Base-by-base conservation (phyloP, 2,797 vertebrate species). In the Coregonus sp. region DNA sequence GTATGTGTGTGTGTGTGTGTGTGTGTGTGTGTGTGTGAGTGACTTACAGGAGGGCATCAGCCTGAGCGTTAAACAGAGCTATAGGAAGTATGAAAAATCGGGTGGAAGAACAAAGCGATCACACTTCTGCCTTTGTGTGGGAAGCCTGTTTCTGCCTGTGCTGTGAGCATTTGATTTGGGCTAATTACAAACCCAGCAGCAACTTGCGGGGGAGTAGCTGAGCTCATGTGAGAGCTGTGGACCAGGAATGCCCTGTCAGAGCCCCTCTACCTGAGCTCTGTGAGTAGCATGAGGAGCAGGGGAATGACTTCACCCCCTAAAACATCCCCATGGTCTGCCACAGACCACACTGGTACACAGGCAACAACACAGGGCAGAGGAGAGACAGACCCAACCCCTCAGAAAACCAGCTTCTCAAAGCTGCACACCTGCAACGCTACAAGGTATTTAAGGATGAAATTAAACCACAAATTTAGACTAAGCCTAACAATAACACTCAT, bases 141-240 rank as follows among this genome's bases (percentile, higher is more conserved):
- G 40, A 47, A 47, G 40, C 40, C 40, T 40, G 37, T 40, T 40
- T 40, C 18, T 31, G 16, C 84, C 77, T 79, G 79, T 63, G 79
- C 18, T 47, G 80, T 78, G 76, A 87, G 78, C 82, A 81, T 90
- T 90, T 88, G 81, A 85, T 89, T 86, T 84, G 81, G 86, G 85
- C 89, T 89, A 90, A 85, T 90, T 87, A 84, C 81, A 75, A 78
- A 78, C 80, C 65, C 78, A 70, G 37, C 37, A 40, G 77, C 65
- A 77, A 75, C 85, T 86, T 65, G 47, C 72, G 69, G 89, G 86
- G 90, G 5, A 29, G 63, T 29, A 89, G 82, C 80, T 88, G 84
- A 88, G 86, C 87, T 91, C 88, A 91, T 87, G 87, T 91, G 89
- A 90, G 84, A 11, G 68, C 85, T 86, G 75, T 78, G 79, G 66